Percentiles rank a stretch among this genome's conserved stretches.
Evolutionary conservation across 1,140 invertebrate species (phyloP).

Genomic region (Lineus longissimus): DNA sequence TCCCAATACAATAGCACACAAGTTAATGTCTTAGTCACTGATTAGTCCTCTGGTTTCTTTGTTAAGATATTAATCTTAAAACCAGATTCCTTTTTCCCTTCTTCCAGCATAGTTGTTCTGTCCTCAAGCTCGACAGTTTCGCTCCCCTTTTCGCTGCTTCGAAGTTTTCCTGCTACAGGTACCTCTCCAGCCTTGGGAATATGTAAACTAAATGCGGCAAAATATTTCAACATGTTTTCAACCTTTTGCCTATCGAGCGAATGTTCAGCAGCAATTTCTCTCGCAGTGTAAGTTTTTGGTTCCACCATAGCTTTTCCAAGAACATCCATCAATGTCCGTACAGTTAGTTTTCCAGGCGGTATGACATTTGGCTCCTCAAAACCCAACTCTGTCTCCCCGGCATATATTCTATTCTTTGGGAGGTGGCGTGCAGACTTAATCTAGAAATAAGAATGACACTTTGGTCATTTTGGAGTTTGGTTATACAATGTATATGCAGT

Average conservation of each 20-base stretch:
- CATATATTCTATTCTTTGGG: conserved; percentile 50
- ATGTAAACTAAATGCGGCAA: conserved; percentile 22
- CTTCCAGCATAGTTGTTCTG: background rate
- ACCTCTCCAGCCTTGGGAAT: conserved; percentile 15
- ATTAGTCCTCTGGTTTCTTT: too few relatives aligned
- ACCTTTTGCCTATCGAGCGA: conserved; percentile 57
- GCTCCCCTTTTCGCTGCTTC: background rate
- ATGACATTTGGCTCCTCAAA: conserved; percentile 40
- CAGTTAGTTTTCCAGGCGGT: conserved; percentile 46
- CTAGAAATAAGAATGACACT: background rate
- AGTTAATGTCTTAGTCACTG: too few relatives aligned
- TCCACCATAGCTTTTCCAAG: conserved; percentile 62
- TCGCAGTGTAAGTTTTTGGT: conserved; percentile 57
- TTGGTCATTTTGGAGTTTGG: too few relatives aligned
- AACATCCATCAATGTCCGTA: conserved; percentile 57
- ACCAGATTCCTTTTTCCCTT: background rate
- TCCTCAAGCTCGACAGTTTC: background rate
- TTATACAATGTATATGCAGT: background rate
- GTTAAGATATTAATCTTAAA: too few relatives aligned
- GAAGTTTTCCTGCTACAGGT: background rate
- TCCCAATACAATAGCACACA: too few relatives aligned
- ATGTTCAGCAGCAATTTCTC: conserved; percentile 64
- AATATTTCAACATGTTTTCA: conserved; percentile 39
- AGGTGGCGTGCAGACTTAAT: conserved; percentile 38
- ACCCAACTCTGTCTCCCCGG: conserved; percentile 47